Evolutionary conservation across 2,797 vertebrate genomes (phyloP).

Genomic region (Eptatretus atami): DNA sequence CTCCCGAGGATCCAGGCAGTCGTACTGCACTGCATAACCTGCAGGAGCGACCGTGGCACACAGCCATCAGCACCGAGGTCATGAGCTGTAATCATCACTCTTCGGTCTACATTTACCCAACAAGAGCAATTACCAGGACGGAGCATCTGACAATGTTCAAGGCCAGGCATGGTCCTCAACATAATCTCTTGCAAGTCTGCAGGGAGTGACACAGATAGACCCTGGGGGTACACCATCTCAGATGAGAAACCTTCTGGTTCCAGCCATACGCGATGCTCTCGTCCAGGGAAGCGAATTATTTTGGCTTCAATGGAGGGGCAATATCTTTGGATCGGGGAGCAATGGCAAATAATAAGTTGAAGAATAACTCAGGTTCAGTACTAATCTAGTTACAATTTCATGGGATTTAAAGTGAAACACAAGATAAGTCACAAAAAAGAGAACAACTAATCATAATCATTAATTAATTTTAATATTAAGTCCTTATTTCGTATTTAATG

Average conservation of each 20-base stretch:
- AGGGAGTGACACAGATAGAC: conserved; percentile 59
- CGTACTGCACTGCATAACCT: conserved; percentile 93
- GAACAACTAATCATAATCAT: too few species aligned
- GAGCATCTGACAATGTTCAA: conserved; percentile 35
- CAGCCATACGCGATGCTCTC: conserved; percentile 62
- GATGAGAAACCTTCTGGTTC: conserved; percentile 75
- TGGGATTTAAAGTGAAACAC: too few species aligned
- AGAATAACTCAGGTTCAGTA: too few species aligned
- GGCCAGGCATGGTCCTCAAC: conserved; percentile 32
- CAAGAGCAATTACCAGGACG: conserved; percentile 28
- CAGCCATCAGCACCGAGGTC: too few species aligned
- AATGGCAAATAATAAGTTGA: too few species aligned
- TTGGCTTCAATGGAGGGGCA: conserved; percentile 80
- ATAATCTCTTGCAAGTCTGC: conserved; percentile 46
- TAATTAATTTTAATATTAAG: too few species aligned
- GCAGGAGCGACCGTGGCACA: conserved; percentile 4
- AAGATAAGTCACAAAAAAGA: too few species aligned
- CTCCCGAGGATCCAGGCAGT: conserved; percentile 70
- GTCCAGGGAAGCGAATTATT: conserved; percentile 53
- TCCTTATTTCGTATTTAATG: too few species aligned
- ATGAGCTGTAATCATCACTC: too few species aligned
- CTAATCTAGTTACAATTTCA: too few species aligned
- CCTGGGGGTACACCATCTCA: conserved; percentile 58
- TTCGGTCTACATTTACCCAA: too few species aligned
- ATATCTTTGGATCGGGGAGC: conserved; percentile 23